Percentiles rank a stretch among this genome's conserved stretches.
Conservation (phyloP, 2,113 vertebrate genomes). For the Oncorhynchus masou region DNA sequence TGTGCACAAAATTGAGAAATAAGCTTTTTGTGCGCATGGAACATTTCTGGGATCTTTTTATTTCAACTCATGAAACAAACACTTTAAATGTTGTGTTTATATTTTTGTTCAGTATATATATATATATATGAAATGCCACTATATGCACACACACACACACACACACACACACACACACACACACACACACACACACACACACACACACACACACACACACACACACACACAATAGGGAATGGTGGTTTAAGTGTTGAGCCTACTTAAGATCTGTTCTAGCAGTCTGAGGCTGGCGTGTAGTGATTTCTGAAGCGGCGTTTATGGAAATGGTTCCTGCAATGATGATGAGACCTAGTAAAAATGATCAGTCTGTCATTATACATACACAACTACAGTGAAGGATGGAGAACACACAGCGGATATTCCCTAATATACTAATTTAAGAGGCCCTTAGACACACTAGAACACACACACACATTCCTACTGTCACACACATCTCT, state of each 20-base stretch:
- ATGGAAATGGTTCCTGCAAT: slow-evolving; percentile 74
- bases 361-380: slow-evolving; percentile 42
- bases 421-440: slow-evolving; percentile 11
- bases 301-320: slow-evolving; percentile 78
- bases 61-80: too few species aligned
- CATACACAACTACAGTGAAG: slow-evolving; percentile 45
- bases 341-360: slow-evolving; percentile 58
- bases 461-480: slow-evolving; percentile 3
- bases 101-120: too few species aligned
- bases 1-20: too few species aligned
- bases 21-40: too few species aligned
- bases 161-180: slow-evolving; percentile 54
- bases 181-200: slow-evolving; percentile 56
- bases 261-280: slow-evolving; percentile 74
- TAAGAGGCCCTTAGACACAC: neutral
- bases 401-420: slow-evolving; percentile 32
- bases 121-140: slow-evolving; percentile 33
- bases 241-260: slow-evolving; percentile 69
- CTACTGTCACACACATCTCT: neutral
- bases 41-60: too few species aligned
- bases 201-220: slow-evolving; percentile 60
- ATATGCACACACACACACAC: slow-evolving; percentile 51
- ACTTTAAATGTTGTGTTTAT: too few species aligned
- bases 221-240: slow-evolving; percentile 58
- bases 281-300: slow-evolving; percentile 71